Conservation (phyloP, 1,140 invertebrate species). For the Bombus difficillimus region DNA sequence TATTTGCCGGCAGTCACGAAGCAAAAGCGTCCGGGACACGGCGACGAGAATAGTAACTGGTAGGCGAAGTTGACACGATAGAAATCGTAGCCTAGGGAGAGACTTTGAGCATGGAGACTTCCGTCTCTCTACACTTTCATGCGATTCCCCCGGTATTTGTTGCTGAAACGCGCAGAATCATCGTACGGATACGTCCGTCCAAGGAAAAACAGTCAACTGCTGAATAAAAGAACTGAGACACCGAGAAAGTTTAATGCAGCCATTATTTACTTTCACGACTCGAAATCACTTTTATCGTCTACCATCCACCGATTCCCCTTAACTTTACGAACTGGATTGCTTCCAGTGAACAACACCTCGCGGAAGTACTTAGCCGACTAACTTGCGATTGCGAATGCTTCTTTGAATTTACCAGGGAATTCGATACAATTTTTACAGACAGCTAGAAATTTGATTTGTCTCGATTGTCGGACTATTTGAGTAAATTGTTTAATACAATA, state of each 20-base stretch:
- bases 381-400: background rate
- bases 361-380: background rate
- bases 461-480: too few relatives aligned
- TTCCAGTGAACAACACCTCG: background rate
- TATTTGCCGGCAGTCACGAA: conserved; percentile 73
- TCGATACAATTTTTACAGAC: background rate
- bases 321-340: background rate
- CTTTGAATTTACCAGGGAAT: background rate
- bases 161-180: background rate
- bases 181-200: background rate
- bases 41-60: conserved; percentile 78
- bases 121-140: conserved; percentile 32
- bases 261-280: conserved; percentile 27
- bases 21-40: conserved; percentile 73
- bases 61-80: conserved; percentile 67
- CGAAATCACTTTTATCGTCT: background rate
- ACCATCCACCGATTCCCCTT: too few relatives aligned
- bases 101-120: conserved; percentile 25
- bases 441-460: too few relatives aligned
- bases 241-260: conserved; percentile 6
- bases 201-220: background rate
- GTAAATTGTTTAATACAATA: too few relatives aligned
- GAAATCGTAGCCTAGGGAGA: conserved; percentile 57
- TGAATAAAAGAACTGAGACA: background rate
- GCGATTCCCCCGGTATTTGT: background rate